These are phyloP conservation scores for Erinaceus europaeus DNA, from an alignment of 2,113 vertebrate species.

Conservation along the genomic window DNA sequence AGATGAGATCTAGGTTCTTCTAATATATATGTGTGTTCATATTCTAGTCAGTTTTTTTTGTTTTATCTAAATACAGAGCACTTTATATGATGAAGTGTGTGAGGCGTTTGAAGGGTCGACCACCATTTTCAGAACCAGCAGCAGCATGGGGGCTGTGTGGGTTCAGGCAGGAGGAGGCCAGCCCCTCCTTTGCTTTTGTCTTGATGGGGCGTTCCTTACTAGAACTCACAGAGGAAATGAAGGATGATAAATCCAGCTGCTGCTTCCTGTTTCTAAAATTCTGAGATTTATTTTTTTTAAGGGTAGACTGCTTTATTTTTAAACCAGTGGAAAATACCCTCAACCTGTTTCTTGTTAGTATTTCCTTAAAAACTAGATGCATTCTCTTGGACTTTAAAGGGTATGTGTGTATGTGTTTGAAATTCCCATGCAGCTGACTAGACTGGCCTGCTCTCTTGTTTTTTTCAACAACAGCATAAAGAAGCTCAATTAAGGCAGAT, in stretches of 20 bases:
- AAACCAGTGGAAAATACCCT: constrained; percentile 73
- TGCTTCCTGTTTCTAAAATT: constrained; percentile 78
- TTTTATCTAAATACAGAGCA: neutral
- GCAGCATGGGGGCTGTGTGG: neutral
- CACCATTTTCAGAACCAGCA: neutral
- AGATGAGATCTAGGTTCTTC: neutral
- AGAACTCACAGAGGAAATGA: constrained; percentile 70
- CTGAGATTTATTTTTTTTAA: constrained; percentile 48
- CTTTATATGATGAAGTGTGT: neutral
- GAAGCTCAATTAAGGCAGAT: constrained; percentile 59
- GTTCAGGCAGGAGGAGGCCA: neutral
- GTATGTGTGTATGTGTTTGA: neutral
- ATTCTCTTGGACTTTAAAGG: neutral
- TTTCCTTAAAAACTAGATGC: constrained; percentile 62
- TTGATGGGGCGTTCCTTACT: constrained; percentile 50
- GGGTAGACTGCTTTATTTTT: constrained; percentile 67
- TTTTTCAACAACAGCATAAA: constrained; percentile 58
- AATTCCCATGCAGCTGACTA: constrained; percentile 16
- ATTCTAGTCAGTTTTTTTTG: neutral
- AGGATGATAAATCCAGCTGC: constrained; percentile 76
- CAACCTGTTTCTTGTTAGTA: constrained; percentile 54
- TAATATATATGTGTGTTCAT: neutral
- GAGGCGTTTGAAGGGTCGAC: no score
- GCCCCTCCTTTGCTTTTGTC: neutral
- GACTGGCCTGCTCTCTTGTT: neutral